A percentile compares a stretch with the other conserved stretches of the same genome.
phyloP scores from a whole-genome alignment of 2,888 invertebrate species.

The Rosalia funebris region DNA sequence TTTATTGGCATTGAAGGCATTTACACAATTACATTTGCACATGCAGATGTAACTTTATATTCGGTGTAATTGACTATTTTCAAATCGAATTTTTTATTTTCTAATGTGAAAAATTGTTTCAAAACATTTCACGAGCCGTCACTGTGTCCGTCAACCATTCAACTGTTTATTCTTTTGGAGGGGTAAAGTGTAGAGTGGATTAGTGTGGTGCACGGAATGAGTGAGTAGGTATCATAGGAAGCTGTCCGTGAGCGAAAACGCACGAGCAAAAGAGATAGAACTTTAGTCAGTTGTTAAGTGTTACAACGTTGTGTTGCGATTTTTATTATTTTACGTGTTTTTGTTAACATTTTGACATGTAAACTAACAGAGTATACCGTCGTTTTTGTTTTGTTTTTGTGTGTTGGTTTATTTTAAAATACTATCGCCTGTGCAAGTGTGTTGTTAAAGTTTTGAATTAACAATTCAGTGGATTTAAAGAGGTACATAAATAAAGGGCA shows the following conservation, averaged over 20 bases:
- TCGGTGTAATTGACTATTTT: too few species aligned
- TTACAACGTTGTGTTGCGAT: conserved; percentile 10
- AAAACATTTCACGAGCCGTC: background rate
- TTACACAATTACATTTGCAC: too few species aligned
- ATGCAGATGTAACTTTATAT: too few species aligned
- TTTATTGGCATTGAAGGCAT: too few species aligned
- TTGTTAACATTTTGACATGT: conserved; percentile 37
- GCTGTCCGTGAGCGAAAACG: conserved; percentile 7
- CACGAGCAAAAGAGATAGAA: conserved; percentile 10
- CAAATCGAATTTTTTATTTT: too few species aligned
- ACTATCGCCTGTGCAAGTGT: conserved; percentile 8
- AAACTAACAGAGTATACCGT: conserved; percentile 25
- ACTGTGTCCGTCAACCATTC: conserved; percentile 10
- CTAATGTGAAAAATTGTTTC: too few species aligned
- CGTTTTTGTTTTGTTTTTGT: conserved; percentile 39
- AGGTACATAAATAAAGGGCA: conserved; percentile 20
- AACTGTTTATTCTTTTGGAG: conserved; percentile 21
- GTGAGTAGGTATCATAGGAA: conserved; percentile 17
- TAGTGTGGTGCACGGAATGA: conserved; percentile 21
- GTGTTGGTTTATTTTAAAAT: conserved; percentile 30
- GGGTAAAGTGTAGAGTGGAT: conserved; percentile 16
- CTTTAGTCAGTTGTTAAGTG: conserved; percentile 22
- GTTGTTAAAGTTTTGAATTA: conserved; percentile 7
- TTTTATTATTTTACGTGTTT: conserved; percentile 25
- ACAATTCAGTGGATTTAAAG: conserved; percentile 13